These are phyloP conservation scores for Pavo muticus DNA, from an alignment of 2,113 vertebrate species.

Conservation along the genomic window DNA sequence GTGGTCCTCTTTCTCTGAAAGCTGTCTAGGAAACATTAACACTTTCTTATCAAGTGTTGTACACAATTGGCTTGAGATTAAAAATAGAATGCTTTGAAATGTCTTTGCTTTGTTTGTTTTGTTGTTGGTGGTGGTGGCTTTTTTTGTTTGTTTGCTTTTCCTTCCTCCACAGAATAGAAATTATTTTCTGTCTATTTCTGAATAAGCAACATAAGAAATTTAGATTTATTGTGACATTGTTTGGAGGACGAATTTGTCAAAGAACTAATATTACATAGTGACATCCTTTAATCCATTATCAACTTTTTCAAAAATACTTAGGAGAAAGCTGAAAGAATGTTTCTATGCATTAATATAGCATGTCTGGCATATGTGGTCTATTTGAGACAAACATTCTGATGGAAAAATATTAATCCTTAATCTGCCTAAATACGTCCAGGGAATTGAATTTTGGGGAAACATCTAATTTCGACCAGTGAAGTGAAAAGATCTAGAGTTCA, in stretches of 20 bases:
- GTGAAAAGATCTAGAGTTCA: not conserved
- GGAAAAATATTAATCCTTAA: not conserved
- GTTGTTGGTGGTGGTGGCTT: not conserved
- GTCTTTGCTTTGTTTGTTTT: not conserved
- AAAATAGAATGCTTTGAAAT: not conserved
- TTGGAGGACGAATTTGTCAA: not conserved
- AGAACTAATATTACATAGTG: not conserved
- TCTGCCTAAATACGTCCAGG: not conserved
- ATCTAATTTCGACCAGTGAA: not conserved
- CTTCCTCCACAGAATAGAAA: not conserved
- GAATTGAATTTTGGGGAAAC: not conserved
- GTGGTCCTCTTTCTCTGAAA: not conserved
- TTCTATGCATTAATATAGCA: not conserved
- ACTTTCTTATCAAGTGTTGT: conserved; percentile 20
- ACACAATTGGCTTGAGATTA: not conserved
- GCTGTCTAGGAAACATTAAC: not conserved
- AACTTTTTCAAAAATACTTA: not conserved
- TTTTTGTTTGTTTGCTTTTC: not conserved
- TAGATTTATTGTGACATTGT: not conserved
- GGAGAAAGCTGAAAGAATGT: not conserved
- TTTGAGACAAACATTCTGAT: not conserved
- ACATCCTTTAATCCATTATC: not conserved
- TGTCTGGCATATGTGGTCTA: not conserved
- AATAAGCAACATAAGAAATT: not conserved
- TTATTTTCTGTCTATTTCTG: not conserved